A percentile compares a stretch with the other conserved stretches of the same genome.
phyloP scores from a whole-genome alignment of 2,888 invertebrate genomes.

The Rosalia funebris region DNA sequence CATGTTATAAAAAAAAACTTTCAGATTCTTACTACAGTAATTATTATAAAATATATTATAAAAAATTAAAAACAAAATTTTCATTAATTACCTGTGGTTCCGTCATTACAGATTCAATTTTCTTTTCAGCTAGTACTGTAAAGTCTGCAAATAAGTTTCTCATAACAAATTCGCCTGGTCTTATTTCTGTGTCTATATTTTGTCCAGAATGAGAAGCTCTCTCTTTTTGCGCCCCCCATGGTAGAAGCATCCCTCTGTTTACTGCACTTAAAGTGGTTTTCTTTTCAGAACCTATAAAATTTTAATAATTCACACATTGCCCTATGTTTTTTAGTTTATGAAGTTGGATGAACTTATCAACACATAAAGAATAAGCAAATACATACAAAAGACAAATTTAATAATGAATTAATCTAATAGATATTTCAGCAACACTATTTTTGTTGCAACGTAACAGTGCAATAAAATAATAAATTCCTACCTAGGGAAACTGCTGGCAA shows the following conservation, averaged over 20 bases:
- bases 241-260: conserved; percentile 73
- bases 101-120: conserved; percentile 93
- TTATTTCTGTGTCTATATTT: conserved; percentile 71
- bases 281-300: conserved; percentile 43
- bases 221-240: conserved; percentile 87
- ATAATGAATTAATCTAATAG: too few species aligned
- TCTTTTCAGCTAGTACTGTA: conserved; percentile 92
- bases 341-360: too few species aligned
- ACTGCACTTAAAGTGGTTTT: conserved; percentile 37
- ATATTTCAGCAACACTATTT: too few species aligned
- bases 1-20: too few species aligned
- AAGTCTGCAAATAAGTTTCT: conserved; percentile 95
- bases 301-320: too few species aligned
- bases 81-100: conserved; percentile 79
- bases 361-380: too few species aligned
- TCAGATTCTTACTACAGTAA: neutral
- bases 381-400: too few species aligned
- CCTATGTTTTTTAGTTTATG: too few species aligned
- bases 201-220: conserved; percentile 61
- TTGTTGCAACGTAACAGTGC: too few species aligned
- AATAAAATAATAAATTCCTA: too few species aligned
- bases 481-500: conserved; percentile 43
- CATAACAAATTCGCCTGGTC: conserved; percentile 97
- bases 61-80: conserved; percentile 4
- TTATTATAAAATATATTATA: too few species aligned